phyloP scores from a whole-genome alignment of 2,888 invertebrate species.

The Schrankia costaestrigalis region DNA sequence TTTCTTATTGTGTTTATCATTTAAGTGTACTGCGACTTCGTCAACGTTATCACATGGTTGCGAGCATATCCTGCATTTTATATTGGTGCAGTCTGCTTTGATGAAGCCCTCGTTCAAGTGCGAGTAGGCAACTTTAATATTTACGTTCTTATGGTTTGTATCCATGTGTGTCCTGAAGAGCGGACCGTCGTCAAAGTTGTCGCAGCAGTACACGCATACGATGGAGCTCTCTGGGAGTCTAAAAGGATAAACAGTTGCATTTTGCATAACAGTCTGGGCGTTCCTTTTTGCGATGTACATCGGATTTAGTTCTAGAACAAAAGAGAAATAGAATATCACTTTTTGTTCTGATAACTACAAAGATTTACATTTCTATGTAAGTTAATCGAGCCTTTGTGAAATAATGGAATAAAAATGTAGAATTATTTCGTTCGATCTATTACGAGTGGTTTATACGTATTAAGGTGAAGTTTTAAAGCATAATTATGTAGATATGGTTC shows the following conservation, averaged over 20 bases:
- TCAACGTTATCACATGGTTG: conserved; percentile 34
- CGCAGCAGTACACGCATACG: conserved; percentile 60
- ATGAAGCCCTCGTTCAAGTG: conserved; percentile 36
- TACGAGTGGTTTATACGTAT: no score
- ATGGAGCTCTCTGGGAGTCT: conserved; percentile 52
- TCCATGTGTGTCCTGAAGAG: conserved; percentile 42
- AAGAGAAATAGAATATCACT: conserved; percentile 46
- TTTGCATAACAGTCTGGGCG: conserved; percentile 56
- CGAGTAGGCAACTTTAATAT: conserved; percentile 29
- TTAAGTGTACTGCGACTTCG: conserved; percentile 42
- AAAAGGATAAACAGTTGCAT: conserved; percentile 62
- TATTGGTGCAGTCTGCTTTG: conserved; percentile 53
- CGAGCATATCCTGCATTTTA: conserved; percentile 49
- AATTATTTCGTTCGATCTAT: no score
- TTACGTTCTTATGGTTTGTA: conserved; percentile 29
- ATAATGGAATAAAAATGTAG: no score
- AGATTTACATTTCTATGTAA: no score
- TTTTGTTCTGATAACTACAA: conserved; percentile 14
- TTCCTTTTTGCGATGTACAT: conserved; percentile 57
- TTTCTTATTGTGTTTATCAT: conserved; percentile 33
- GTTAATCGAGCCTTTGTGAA: no score
- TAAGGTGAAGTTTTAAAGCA: no score
- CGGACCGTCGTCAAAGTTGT: conserved; percentile 40
- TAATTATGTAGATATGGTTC: no score
- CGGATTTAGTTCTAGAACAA: conserved; percentile 66